These are phyloP conservation scores for Nerophis lumbriciformis DNA, from an alignment of 2,113 vertebrate species.

Conservation along the genomic window DNA sequence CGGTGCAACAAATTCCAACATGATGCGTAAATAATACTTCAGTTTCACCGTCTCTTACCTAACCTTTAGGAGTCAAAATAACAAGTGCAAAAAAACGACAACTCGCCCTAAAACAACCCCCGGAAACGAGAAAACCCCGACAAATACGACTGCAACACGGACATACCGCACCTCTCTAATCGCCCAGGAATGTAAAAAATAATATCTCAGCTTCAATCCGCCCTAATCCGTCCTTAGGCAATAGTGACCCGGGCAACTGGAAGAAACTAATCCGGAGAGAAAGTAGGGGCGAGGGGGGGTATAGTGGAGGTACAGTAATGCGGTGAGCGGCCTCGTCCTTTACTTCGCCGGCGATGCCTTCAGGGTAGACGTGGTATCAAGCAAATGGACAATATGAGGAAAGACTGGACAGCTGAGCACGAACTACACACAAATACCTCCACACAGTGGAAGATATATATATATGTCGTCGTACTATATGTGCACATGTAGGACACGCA, in stretches of 20 bases:
- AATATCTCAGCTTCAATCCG: slow-evolving; percentile 49
- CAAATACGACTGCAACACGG: slow-evolving; percentile 13
- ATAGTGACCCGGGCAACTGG: slow-evolving; percentile 55
- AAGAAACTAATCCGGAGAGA: slow-evolving; percentile 54
- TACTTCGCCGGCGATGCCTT: slow-evolving; percentile 54
- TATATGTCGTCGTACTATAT: background rate
- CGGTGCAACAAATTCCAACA: too few species aligned
- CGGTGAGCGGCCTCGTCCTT: slow-evolving; percentile 55
- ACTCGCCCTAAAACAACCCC: slow-evolving; percentile 5
- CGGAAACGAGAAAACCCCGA: slow-evolving; percentile 15
- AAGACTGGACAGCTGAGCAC: background rate
- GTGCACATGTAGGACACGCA: background rate
- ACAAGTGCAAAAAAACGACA: too few species aligned
- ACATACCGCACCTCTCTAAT: slow-evolving; percentile 23
- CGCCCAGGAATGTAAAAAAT: slow-evolving; percentile 36
- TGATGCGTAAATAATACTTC: too few species aligned
- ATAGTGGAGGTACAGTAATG: slow-evolving; percentile 52
- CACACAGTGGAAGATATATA: background rate
- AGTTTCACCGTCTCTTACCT: too few species aligned
- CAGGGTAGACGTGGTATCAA: slow-evolving; percentile 56
- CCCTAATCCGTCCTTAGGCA: slow-evolving; percentile 53
- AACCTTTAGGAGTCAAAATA: too few species aligned
- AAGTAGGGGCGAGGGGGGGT: slow-evolving; percentile 15
- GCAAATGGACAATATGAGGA: slow-evolving; percentile 8
- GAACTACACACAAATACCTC: background rate